These are phyloP conservation scores for Laspeyria flexula DNA, from an alignment of 2,888 invertebrate species.

Conservation along the genomic window DNA sequence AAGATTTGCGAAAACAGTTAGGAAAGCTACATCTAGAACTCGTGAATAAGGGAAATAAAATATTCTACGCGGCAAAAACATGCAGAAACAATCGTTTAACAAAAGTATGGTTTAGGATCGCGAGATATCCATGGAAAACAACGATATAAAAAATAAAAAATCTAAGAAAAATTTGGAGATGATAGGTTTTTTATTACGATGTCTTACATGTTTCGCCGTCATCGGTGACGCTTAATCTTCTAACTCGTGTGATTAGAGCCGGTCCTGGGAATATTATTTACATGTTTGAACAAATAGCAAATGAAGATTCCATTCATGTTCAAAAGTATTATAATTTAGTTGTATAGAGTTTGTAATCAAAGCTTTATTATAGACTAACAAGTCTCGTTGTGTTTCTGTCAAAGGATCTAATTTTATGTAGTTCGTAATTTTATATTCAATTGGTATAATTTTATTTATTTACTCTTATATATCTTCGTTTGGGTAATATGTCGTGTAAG, in stretches of 20 bases:
- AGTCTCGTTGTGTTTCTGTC: conserved; percentile 39
- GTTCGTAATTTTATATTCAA: conserved; percentile 21
- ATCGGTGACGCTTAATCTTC: conserved; percentile 89
- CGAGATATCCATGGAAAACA: conserved; percentile 25
- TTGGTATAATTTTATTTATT: conserved; percentile 9
- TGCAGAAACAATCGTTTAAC: conserved; percentile 18
- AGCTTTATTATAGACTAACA: conserved; percentile 39
- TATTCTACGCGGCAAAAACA: conserved; percentile 18
- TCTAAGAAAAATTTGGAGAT: conserved; percentile 18
- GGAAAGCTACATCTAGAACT: conserved; percentile 8
- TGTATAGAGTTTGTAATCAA: conserved; percentile 5
- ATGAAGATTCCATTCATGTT: conserved; percentile 1
- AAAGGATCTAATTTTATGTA: conserved; percentile 43
- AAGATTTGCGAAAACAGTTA: background rate
- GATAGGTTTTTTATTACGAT: conserved; percentile 41
- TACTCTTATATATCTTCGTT: conserved; percentile 6
- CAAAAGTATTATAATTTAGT: conserved; percentile 2
- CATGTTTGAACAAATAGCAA: conserved; percentile 17
- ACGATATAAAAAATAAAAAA: conserved; percentile 15
- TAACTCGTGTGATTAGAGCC: conserved; percentile 83
- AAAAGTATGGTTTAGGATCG: conserved; percentile 9
- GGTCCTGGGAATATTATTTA: conserved; percentile 65
- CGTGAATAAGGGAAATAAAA: conserved; percentile 26
- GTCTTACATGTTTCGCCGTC: conserved; percentile 91
- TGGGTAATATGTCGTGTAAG: no score